A percentile compares a stretch with the other conserved stretches of the same genome.
Conservation (phyloP, 2,888 invertebrate species). For the Leptinotarsa juncta region DNA sequence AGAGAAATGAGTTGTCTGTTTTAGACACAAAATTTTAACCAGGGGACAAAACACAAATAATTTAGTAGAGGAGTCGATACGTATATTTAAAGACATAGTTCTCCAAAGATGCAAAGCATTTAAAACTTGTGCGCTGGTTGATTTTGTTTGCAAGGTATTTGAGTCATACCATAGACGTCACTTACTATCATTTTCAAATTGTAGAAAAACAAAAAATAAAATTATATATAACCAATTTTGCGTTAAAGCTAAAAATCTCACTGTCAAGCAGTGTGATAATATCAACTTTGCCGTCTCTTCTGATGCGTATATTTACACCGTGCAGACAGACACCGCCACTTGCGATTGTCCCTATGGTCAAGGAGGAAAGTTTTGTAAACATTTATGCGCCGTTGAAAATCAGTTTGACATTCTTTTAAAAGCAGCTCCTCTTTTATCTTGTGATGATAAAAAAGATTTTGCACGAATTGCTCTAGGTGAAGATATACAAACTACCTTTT, state of each 20-base stretch:
- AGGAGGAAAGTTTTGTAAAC: conserved; percentile 27
- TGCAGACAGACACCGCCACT: conserved; percentile 1
- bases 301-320: not conserved
- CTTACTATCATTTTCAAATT: conserved; percentile 29
- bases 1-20: no score
- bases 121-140: conserved; percentile 42
- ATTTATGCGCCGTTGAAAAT: conserved; percentile 19
- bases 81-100: conserved; percentile 47
- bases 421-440: no score
- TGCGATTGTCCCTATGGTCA: conserved; percentile 25
- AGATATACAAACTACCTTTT: no score
- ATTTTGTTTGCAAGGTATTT: conserved; percentile 33
- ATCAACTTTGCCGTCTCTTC: no score
- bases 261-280: no score
- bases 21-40: not conserved
- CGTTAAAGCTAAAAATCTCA: not conserved
- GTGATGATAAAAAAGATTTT: no score
- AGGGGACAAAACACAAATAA: conserved; percentile 41
- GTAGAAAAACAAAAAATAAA: conserved; percentile 12
- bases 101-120: conserved; percentile 47
- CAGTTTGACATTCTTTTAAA: no score
- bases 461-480: no score
- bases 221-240: not conserved
- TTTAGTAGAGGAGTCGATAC: conserved; percentile 44
- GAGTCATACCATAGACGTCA: conserved; percentile 30